A percentile compares a stretch with the other conserved stretches of the same genome.
phyloP scores from a whole-genome alignment of 2,113 vertebrate genomes.

The Petroica traversi region DNA sequence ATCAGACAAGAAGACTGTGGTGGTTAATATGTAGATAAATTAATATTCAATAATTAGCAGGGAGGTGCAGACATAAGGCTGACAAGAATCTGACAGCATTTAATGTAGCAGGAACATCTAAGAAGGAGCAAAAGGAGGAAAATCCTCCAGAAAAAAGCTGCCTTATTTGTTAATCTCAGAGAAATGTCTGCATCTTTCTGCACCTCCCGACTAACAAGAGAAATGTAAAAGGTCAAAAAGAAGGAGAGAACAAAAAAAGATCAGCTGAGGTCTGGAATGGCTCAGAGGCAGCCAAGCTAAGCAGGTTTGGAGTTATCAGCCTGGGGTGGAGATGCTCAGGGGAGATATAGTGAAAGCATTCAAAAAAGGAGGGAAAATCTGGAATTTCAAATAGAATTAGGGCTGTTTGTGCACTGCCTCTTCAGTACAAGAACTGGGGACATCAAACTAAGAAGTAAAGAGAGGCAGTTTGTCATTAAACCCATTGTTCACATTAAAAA shows the following conservation, averaged over 20 bases:
- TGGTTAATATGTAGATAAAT: not conserved
- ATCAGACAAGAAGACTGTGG: not conserved
- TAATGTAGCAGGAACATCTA: not conserved
- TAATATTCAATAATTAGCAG: not conserved
- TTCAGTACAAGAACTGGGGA: not conserved
- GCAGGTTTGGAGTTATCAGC: not conserved
- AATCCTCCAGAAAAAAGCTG: not conserved
- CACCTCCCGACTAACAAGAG: not conserved
- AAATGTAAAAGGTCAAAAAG: not conserved
- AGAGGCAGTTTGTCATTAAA: not conserved
- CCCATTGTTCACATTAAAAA: not conserved
- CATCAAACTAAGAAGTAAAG: not conserved
- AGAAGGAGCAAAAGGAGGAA: not conserved
- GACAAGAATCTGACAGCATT: not conserved
- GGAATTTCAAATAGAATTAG: not conserved
- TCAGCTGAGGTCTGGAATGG: not conserved
- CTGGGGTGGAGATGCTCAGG: not conserved
- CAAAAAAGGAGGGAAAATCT: not conserved
- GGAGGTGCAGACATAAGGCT: not conserved
- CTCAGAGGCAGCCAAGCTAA: not conserved
- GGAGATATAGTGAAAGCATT: rapidly evolving
- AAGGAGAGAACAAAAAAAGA: not conserved
- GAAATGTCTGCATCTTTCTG: not conserved
- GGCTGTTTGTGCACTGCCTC: not conserved
- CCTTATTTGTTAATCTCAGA: not conserved